phyloP scores from a whole-genome alignment of 2,113 vertebrate genomes.

The Amphilophus citrinellus region DNA sequence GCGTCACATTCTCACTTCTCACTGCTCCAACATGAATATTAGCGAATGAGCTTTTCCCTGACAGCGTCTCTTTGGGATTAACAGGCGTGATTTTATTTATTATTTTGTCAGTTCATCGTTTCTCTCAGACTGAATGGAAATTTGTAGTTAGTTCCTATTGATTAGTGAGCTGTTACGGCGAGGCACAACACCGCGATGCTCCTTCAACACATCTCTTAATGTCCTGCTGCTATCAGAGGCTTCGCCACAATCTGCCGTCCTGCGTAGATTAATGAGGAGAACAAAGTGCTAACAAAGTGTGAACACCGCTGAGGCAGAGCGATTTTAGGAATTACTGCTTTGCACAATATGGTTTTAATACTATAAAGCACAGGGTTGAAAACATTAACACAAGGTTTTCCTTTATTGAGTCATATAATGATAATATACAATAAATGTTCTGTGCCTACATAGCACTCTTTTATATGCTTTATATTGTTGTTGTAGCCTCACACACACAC shows the following conservation, averaged over 20 bases:
- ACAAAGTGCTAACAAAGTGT: constrained; percentile 41
- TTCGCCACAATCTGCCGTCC: constrained; percentile 30
- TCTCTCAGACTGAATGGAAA: constrained; percentile 21
- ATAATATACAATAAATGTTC: background rate
- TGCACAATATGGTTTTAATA: background rate
- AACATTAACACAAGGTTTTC: background rate
- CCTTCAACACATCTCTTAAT: constrained; percentile 18
- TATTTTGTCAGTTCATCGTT: constrained; percentile 17
- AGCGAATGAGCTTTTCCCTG: constrained; percentile 12
- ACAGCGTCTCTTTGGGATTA: constrained; percentile 23
- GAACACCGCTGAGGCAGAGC: background rate
- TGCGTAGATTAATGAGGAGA: constrained; percentile 28
- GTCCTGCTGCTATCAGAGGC: constrained; percentile 34
- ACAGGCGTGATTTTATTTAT: background rate
- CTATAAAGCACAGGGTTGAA: background rate
- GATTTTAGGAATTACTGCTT: background rate
- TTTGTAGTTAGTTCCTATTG: background rate
- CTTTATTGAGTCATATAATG: background rate
- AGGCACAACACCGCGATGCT: constrained; percentile 16
- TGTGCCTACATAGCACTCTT: background rate
- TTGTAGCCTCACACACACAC: background rate
- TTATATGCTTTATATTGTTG: constrained; percentile 2
- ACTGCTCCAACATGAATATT: background rate
- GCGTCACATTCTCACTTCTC: background rate
- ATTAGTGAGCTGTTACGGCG: constrained; percentile 30